A percentile compares a stretch with the other conserved stretches of the same genome.
Conservation (phyloP, 2,797 vertebrate genomes). For the Sebastes flavidus region DNA sequence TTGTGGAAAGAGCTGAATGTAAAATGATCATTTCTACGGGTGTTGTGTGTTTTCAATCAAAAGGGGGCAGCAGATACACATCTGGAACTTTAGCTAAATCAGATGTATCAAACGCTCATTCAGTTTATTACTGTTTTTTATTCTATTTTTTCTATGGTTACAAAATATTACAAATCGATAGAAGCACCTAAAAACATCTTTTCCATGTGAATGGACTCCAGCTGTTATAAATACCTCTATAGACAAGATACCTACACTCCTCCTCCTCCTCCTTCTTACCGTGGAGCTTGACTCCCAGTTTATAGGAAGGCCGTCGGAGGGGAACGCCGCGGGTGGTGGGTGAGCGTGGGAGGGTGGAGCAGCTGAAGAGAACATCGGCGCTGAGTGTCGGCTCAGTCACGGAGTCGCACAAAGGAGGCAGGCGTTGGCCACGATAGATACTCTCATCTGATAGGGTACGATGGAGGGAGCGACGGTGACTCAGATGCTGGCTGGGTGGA, state of each 20-base stretch:
- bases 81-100: background rate
- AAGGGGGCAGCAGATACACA: constrained; percentile 29
- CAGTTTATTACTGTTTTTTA: background rate
- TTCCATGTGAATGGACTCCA: background rate
- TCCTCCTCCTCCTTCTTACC: constrained; percentile 77
- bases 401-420: constrained; percentile 85
- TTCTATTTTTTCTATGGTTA: background rate
- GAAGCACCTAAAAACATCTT: background rate
- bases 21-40: background rate
- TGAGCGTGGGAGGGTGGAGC: constrained; percentile 91
- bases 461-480: constrained; percentile 90
- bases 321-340: constrained; percentile 94
- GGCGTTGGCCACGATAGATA: constrained; percentile 94
- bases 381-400: constrained; percentile 87
- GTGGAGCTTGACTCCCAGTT: constrained; percentile 94
- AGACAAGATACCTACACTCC: background rate
- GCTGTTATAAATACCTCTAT: background rate
- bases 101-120: background rate
- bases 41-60: background rate
- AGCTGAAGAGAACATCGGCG: constrained; percentile 94
- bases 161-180: background rate
- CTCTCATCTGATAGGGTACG: constrained; percentile 98
- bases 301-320: constrained; percentile 93
- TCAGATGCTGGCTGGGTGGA: constrained; percentile 84
- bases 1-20: background rate